Evolutionary conservation across 2,888 invertebrate species (phyloP).

Genomic region (Lithosia quadra): DNA sequence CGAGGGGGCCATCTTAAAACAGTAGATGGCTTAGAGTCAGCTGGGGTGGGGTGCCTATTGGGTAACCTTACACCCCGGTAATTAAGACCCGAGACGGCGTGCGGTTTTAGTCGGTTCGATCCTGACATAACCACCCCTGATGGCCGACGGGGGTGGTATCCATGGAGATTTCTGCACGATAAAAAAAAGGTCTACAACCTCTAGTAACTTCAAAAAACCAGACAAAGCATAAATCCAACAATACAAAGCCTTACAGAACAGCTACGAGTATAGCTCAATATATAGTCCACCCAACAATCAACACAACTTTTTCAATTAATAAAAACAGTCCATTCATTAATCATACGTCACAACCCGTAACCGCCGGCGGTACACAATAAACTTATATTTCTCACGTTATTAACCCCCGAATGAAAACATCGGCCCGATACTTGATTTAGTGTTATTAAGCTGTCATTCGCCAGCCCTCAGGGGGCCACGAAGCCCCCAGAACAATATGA

Average conservation of each 20-base stretch:
- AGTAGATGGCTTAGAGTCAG: no score
- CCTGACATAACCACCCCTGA: no score
- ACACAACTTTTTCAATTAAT: slow-evolving; percentile 39
- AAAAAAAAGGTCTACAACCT: no score
- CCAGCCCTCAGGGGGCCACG: slow-evolving; percentile 57
- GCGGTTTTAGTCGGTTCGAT: no score
- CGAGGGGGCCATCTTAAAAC: no score
- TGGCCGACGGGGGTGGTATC: no score
- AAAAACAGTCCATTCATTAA: slow-evolving; percentile 41
- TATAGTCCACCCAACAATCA: background rate
- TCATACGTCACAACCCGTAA: slow-evolving; percentile 42
- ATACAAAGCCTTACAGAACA: background rate
- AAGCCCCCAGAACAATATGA: slow-evolving; percentile 64
- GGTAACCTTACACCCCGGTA: no score
- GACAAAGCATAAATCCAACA: background rate
- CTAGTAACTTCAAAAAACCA: background rate
- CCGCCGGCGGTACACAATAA: slow-evolving; percentile 56
- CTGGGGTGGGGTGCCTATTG: no score
- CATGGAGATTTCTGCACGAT: no score
- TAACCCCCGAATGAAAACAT: slow-evolving; percentile 67
- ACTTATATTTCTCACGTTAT: slow-evolving; percentile 69
- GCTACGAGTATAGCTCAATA: background rate
- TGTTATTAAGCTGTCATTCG: slow-evolving; percentile 81
- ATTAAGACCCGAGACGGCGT: no score
- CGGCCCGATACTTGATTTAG: slow-evolving; percentile 75